Evolutionary conservation across 2,113 vertebrate genomes (phyloP).

Genomic region (Sylvilagus bachmani): DNA sequence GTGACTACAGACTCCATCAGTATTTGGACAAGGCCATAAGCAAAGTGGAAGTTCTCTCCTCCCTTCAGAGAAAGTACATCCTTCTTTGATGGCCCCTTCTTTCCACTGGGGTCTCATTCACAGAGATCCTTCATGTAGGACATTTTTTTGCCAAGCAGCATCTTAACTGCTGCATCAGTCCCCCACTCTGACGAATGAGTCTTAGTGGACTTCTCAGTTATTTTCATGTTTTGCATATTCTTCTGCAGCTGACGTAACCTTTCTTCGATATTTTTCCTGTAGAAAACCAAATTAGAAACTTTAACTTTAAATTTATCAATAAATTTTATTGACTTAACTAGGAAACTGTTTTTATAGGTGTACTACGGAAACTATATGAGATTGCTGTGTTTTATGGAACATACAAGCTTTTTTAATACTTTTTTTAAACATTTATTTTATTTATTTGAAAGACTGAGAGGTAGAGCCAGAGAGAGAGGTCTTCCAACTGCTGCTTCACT

Average conservation of each 20-base stretch:
- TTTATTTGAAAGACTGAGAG: no score
- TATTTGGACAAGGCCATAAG: no score
- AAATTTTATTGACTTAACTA: conserved; percentile 13
- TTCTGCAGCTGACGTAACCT: not conserved
- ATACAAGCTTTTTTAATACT: not conserved
- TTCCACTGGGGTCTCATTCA: no score
- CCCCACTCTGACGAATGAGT: not conserved
- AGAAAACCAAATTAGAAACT: not conserved
- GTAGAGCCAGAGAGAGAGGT: no score
- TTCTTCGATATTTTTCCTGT: conserved; percentile 7
- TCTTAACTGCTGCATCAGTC: no score
- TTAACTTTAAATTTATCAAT: not conserved
- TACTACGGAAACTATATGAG: not conserved
- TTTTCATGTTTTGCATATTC: not conserved
- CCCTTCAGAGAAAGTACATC: no score
- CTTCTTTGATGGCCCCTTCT: no score
- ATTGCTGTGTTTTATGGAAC: not conserved
- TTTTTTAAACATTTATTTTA: not conserved
- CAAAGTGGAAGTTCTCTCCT: no score
- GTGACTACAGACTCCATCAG: no score
- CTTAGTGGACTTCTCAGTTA: not conserved
- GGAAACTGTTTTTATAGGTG: not conserved
- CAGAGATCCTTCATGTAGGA: no score
- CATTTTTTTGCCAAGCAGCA: no score
- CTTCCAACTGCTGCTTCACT: no score